phyloP scores from a whole-genome alignment of 2,797 vertebrate genomes.

The Saxicola maurus region DNA sequence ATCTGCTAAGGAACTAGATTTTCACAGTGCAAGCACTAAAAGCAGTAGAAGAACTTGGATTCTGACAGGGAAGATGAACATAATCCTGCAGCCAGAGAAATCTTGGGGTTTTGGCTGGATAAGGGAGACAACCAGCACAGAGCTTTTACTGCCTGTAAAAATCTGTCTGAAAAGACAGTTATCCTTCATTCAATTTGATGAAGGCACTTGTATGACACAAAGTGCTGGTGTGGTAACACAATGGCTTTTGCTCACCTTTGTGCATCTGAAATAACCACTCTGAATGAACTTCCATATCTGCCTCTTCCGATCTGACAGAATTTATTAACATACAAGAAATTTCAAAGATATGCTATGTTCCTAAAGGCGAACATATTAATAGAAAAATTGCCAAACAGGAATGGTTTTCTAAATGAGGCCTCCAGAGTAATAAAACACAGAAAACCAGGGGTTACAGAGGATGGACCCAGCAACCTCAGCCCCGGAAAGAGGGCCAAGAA shows the following conservation, averaged over 20 bases:
- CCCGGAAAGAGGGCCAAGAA: conserved; percentile 1
- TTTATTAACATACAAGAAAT: not conserved
- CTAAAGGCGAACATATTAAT: not conserved
- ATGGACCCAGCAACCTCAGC: not conserved
- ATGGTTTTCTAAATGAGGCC: not conserved
- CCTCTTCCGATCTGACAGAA: not conserved
- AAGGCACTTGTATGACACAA: not conserved
- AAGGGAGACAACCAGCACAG: not conserved
- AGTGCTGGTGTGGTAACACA: not conserved
- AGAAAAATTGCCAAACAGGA: not conserved
- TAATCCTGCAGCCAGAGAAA: not conserved
- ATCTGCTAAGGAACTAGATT: not conserved
- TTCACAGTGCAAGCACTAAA: not conserved
- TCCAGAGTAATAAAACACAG: conserved; percentile 5
- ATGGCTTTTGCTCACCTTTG: not conserved
- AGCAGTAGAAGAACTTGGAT: not conserved
- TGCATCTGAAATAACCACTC: not conserved
- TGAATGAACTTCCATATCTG: not conserved
- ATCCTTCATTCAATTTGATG: not conserved
- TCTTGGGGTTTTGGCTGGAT: not conserved
- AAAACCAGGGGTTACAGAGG: not conserved
- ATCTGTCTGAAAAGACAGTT: not conserved
- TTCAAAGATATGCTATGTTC: not conserved
- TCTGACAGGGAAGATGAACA: not conserved
- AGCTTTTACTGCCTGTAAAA: not conserved